Evolutionary conservation across 2,113 vertebrate species (phyloP).

Genomic region (Malurus cyaneus): DNA sequence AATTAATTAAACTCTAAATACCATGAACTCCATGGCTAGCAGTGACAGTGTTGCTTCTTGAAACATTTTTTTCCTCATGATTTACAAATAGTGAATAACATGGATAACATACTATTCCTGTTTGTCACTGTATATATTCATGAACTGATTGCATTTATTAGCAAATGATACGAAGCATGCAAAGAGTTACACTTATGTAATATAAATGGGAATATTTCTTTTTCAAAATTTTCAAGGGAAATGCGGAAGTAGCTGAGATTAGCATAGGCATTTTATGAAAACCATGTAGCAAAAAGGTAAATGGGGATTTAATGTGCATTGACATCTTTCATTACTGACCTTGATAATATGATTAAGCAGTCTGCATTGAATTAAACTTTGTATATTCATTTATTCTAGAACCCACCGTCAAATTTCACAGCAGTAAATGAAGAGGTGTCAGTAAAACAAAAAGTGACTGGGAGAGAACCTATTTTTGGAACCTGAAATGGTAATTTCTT

Average conservation of each 20-base stretch:
- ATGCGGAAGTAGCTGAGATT: not conserved
- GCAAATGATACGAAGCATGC: not conserved
- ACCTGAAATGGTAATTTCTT: not conserved
- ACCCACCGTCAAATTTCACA: not conserved
- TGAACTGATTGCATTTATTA: not conserved
- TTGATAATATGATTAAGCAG: not conserved
- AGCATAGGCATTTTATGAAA: not conserved
- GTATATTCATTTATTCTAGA: not conserved
- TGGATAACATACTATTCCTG: conserved; percentile 33
- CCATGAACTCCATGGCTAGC: conserved; percentile 15
- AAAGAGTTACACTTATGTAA: not conserved
- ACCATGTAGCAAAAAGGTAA: not conserved
- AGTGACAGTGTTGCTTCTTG: conserved; percentile 53
- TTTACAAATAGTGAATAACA: conserved; percentile 34
- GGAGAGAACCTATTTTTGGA: not conserved
- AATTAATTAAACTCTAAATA: conserved; percentile 64
- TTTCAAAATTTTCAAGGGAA: not conserved
- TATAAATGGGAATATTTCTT: not conserved
- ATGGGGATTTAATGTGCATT: not conserved
- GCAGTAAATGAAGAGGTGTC: not conserved
- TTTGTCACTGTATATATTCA: conserved; percentile 43
- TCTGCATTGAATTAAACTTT: not conserved
- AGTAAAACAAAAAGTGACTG: not conserved
- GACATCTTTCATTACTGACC: not conserved
- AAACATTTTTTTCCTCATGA: conserved; percentile 19